Evolutionary conservation across 2,113 vertebrate genomes (phyloP).

Genomic region (Macquaria australasica): DNA sequence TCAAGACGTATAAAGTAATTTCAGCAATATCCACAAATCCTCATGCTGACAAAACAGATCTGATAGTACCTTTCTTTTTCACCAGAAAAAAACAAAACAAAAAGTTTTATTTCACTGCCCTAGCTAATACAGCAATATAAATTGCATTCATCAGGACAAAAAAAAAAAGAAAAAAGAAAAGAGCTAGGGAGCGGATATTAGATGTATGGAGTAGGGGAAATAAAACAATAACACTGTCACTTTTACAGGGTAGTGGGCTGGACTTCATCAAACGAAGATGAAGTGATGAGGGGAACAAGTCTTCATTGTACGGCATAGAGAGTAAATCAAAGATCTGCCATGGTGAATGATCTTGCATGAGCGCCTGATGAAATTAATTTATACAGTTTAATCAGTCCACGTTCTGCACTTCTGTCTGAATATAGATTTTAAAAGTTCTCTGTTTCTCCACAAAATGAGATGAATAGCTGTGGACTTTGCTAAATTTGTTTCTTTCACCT

Average conservation of each 20-base stretch:
- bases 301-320: constrained; percentile 27
- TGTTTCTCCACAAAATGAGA: constrained; percentile 23
- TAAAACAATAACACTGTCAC: constrained; percentile 61
- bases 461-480: not conserved
- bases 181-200: constrained; percentile 42
- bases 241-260: constrained; percentile 34
- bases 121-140: constrained; percentile 1
- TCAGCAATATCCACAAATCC: not conserved
- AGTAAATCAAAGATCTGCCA: constrained; percentile 63
- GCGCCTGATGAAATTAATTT: constrained; percentile 48
- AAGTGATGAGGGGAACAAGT: constrained; percentile 34
- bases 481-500: not conserved
- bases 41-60: not conserved
- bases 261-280: constrained; percentile 46
- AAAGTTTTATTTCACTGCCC: constrained; percentile 11
- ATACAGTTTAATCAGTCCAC: constrained; percentile 51
- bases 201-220: constrained; percentile 23
- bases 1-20: not conserved
- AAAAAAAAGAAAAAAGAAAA: not conserved
- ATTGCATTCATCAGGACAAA: constrained; percentile 29
- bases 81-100: not conserved
- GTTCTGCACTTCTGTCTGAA: constrained; percentile 30
- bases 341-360: constrained; percentile 51
- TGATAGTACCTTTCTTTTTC: constrained; percentile 13
- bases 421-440: constrained; percentile 16